Conservation (phyloP, 2,888 invertebrate species). For the Drosophila percnosoma region DNA sequence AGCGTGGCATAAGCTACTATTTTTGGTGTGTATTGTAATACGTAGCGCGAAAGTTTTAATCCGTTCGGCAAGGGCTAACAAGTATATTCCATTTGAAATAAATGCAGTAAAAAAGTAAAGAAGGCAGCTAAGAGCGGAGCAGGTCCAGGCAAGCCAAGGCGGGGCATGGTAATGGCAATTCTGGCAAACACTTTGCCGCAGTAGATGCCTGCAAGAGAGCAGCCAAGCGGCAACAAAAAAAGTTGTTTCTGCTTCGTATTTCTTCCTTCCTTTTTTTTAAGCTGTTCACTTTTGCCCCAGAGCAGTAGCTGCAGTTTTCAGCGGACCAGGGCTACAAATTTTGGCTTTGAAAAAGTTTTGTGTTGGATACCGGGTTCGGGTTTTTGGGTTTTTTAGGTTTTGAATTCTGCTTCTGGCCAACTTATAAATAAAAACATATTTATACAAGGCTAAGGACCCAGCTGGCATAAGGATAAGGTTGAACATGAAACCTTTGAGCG, state of each 20-base stretch:
- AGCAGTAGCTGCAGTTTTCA: constrained; percentile 29
- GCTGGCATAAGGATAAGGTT: constrained; percentile 68
- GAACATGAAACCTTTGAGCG: constrained; percentile 62
- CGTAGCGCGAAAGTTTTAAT: constrained; percentile 35
- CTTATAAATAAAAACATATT: constrained; percentile 77
- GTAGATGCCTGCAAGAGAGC: constrained; percentile 53
- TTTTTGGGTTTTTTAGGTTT: constrained; percentile 4
- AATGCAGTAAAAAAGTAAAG: constrained; percentile 48
- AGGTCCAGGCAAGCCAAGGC: constrained; percentile 19
- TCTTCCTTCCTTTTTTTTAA: constrained; percentile 9
- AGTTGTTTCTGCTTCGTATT: constrained; percentile 54
- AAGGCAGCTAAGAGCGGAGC: constrained; percentile 26
- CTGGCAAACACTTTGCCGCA: constrained; percentile 54
- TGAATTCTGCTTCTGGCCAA: constrained; percentile 31
- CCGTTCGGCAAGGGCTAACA: constrained; percentile 55
- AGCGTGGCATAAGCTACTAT: constrained; percentile 18
- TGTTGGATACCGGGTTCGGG: background rate
- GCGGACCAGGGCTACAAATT: constrained; percentile 63
- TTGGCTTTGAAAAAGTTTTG: constrained; percentile 75
- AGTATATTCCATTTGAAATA: constrained; percentile 59
- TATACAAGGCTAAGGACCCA: constrained; percentile 67
- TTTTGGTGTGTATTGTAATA: background rate
- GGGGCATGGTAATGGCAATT: constrained; percentile 41
- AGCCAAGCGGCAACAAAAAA: constrained; percentile 76
- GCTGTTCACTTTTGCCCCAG: constrained; percentile 39